These are phyloP conservation scores for Eidolon dupreanum DNA, from an alignment of 2,797 vertebrate species.

Conservation along the genomic window DNA sequence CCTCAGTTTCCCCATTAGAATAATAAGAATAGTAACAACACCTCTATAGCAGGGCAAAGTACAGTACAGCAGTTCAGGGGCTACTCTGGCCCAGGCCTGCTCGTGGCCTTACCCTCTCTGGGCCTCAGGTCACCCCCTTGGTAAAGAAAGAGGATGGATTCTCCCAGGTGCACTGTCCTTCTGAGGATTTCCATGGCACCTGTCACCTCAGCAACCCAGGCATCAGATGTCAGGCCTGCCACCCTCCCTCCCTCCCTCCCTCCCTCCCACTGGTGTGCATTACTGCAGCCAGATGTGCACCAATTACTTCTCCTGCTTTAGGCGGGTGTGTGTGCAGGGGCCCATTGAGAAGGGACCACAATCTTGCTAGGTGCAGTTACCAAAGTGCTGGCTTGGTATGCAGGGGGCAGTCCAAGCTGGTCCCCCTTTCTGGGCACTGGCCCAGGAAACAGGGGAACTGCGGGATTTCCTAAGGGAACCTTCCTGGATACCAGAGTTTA, in stretches of 20 bases:
- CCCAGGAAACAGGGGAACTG: neutral
- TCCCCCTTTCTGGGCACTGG: neutral
- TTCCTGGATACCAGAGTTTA: neutral
- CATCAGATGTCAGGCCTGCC: slow-evolving; percentile 54
- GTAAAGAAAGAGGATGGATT: neutral
- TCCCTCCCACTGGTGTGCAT: neutral
- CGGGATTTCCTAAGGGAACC: neutral
- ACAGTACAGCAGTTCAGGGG: neutral
- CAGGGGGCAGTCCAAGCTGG: neutral
- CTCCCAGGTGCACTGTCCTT: neutral
- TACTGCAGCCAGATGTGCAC: neutral
- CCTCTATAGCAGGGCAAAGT: neutral
- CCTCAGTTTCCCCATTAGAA: neutral
- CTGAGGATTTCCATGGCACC: slow-evolving; percentile 38
- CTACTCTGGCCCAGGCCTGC: neutral
- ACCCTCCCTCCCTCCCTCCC: neutral
- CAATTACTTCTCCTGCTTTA: neutral
- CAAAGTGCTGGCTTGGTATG: neutral
- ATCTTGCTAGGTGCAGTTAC: neutral
- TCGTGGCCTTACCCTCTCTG: neutral
- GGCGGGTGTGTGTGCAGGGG: neutral
- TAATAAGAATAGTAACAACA: neutral
- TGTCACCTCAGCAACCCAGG: slow-evolving; percentile 18
- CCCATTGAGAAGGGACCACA: neutral
- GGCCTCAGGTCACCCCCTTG: neutral